Percentiles rank a stretch among this genome's conserved stretches.
phyloP scores from a whole-genome alignment of 2,113 vertebrate species.

The Callaeas wilsoni region DNA sequence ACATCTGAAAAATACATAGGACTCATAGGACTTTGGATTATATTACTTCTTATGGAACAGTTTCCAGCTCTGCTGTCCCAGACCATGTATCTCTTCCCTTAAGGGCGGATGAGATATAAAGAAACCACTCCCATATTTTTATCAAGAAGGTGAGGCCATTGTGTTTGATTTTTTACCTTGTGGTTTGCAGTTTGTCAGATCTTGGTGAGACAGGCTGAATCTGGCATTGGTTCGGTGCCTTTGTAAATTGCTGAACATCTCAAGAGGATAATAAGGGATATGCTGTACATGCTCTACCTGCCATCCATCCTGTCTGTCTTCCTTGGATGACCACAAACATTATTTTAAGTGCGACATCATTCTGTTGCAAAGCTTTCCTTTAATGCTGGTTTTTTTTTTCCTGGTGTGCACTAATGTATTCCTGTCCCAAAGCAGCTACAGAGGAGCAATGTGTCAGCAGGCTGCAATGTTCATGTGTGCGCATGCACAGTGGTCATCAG shows the following conservation, averaged over 20 bases:
- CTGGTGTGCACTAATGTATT: background rate
- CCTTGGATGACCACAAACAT: background rate
- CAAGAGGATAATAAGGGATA: background rate
- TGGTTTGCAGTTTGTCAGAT: background rate
- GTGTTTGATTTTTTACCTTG: slow-evolving; percentile 2
- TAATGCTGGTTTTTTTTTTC: background rate
- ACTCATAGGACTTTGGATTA: background rate
- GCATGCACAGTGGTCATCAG: background rate
- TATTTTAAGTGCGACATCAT: background rate
- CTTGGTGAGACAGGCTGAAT: background rate
- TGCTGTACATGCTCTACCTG: background rate
- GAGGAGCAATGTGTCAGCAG: background rate
- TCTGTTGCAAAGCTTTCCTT: background rate
- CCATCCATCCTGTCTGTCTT: background rate
- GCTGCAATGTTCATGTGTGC: accelerated
- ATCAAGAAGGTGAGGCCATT: background rate
- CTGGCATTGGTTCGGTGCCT: background rate
- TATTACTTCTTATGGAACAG: background rate
- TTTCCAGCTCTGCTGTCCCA: background rate
- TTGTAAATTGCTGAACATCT: background rate
- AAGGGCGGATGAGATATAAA: background rate
- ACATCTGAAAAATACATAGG: background rate
- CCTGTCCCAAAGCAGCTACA: background rate
- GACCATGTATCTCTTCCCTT: background rate
- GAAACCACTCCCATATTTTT: background rate